Evolutionary conservation across 30 jellyfish, hydroid and myxozoan species (phyloP).

Genomic region (Pseudorhiza aurosa): DNA sequence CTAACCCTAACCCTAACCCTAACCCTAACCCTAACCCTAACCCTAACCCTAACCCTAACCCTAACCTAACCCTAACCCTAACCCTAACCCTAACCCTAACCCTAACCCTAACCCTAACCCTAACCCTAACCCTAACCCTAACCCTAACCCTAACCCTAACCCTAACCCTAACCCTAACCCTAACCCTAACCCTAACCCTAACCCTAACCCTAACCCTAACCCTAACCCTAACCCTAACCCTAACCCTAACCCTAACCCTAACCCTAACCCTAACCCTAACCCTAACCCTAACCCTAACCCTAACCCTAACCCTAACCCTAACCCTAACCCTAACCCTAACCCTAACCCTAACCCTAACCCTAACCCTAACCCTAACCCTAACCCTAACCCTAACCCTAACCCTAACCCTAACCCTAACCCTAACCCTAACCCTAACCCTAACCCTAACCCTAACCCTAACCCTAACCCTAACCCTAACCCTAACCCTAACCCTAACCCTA

Average conservation of each 20-base stretch:
- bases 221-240: no score
- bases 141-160: constrained; percentile 30
- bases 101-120: constrained; percentile 26
- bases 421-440: no score
- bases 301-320: constrained; percentile 38
- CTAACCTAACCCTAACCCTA: constrained; percentile 65
- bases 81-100: constrained; percentile 29
- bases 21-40: constrained; percentile 22
- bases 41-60: constrained; percentile 34
- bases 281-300: constrained; percentile 45
- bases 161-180: constrained; percentile 48
- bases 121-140: constrained; percentile 22
- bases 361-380: no score
- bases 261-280: constrained; percentile 14
- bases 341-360: constrained; percentile 39
- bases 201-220: constrained; percentile 51
- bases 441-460: no score
- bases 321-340: constrained; percentile 26
- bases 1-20: constrained; percentile 3
- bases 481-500: no score
- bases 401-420: no score
- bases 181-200: constrained; percentile 51
- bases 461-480: no score
- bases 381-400: no score
- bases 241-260: no score